Base-by-base conservation (phyloP, 2,888 invertebrate genomes). In the Ryuthela nishihirai region DNA sequence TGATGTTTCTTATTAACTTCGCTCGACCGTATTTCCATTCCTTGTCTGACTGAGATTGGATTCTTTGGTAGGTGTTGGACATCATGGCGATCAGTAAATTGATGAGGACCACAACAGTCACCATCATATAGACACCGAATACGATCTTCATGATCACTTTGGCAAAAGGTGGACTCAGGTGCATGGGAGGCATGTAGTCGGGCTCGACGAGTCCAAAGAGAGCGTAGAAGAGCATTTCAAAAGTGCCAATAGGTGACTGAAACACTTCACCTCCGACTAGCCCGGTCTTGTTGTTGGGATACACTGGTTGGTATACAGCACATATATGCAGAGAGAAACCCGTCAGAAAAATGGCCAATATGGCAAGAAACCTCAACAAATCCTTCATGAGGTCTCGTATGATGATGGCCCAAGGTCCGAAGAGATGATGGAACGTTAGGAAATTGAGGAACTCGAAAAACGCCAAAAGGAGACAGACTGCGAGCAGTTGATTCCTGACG, bases 31-130 rank as follows among this genome's bases (percentile, higher is more conserved):
- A 99, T 78, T 99, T 99, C 99, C 99, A 99, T 77, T 99, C 99
- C 70, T 94, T 97, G 78, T 99, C 99, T 39, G 98, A 98, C 83
- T 98, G 97, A 29, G 97, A 97, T 85, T 99, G 91, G 73, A 97
- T 97, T 74, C 95, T 85, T 78, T 98, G 97, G 79, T 99, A 98
- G 72, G 98, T 98, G 83, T 98, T 97, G 78, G 95, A 95, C 95
- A 98, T 97, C 97, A 98, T 97, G 81, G 98, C 98, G 84, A 98
- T 98, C 76, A 98, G 87, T 76, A 98, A 85, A 80, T 98, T 97
- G 79, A 97, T 92, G 73, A 98, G 85, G 75, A 98, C 97, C 79
- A 98, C 89, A 75, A 95, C 87, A 70, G 94, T 93, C 76, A 98
- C 92, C 84, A 97, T 85, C 85, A 97, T 87, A 84, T 97, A 98